These are phyloP conservation scores for Junonia oenone DNA, from an alignment of 2,888 invertebrate genomes.

Conservation along the genomic window DNA sequence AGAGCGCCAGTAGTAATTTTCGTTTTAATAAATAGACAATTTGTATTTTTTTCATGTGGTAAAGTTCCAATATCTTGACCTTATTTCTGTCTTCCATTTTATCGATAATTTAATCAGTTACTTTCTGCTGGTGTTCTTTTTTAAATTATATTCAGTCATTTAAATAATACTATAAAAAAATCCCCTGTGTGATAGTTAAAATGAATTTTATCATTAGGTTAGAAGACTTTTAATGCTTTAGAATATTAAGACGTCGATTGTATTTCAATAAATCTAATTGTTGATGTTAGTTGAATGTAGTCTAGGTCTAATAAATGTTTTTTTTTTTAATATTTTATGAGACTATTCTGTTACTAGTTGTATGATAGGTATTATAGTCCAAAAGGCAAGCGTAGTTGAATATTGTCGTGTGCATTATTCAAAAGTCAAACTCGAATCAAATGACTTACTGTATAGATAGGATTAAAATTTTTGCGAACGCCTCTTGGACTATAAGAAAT, in stretches of 20 bases:
- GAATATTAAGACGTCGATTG: constrained; percentile 13
- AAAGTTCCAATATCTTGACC: background rate
- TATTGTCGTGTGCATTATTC: background rate
- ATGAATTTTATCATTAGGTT: constrained; percentile 28
- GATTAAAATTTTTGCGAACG: background rate
- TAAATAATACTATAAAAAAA: background rate
- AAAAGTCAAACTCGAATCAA: background rate
- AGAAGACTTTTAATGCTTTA: constrained; percentile 22
- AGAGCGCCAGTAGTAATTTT: background rate
- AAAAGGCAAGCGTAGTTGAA: background rate
- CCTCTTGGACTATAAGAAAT: background rate
- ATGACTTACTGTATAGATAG: background rate
- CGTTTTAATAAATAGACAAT: background rate
- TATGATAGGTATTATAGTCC: background rate
- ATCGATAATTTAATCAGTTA: background rate
- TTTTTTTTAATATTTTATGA: background rate
- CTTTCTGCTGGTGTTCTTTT: background rate
- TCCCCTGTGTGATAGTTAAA: constrained; percentile 20
- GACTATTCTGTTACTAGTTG: background rate
- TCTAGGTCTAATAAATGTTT: constrained; percentile 2
- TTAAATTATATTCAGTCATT: background rate
- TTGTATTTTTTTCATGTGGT: background rate
- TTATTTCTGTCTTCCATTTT: background rate
- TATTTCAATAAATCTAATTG: constrained; percentile 21
- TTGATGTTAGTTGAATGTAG: constrained; percentile 23